Evolutionary conservation across 2,797 vertebrate genomes (phyloP), one percentile per base, ranked within the genome.

Genomic region (Lophius americanus): DNA sequence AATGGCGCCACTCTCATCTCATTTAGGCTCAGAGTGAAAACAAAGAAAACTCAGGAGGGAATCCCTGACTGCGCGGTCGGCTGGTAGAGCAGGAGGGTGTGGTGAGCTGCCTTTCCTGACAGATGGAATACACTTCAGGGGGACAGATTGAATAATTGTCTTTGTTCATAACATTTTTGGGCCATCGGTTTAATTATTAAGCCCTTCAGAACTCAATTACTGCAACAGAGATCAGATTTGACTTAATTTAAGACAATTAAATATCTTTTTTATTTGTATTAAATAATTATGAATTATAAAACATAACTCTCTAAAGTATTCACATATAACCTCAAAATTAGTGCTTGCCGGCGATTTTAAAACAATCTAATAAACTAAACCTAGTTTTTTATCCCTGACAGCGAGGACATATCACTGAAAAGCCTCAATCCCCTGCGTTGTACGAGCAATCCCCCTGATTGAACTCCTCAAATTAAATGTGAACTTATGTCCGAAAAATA

Each of bases 11-110:
- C 51, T 11, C 0, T 7, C 23, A 23, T 82, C 42, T 72, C 67
- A 55, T 61, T 44, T 8, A 63, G 50, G 36, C 33, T n/a, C 1
- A 60, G 50, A 71, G 56, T 66, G 43, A 44, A 70, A 78, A 73
- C 63, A 64, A 64, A 62, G 57, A 53, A 58, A 59, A 59, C 60
- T 23, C n/a, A 23, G 6, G 46, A 51, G 53, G 13, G 58, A 9
- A 68, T 37, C 9, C 42, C 73, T 67, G 48, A 9, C n/a, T 38
- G 1, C 35, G 2, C 9, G 5, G 32, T 0, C 11, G 46, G 44
- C 14, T 46, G 36, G 12, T 9, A 33, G 23, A 37, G 41, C 3
- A 35, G 43, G 12, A 13, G n/a, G 43, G 36, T 68, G 49, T 68
- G 55, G 13, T 47, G 36, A 56, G 39, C 38, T 14, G 50, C 47